Evolutionary conservation across 2,797 vertebrate genomes (phyloP), one percentile per base, ranked within the genome.

Genomic region (Amphiprion clarkii): DNA sequence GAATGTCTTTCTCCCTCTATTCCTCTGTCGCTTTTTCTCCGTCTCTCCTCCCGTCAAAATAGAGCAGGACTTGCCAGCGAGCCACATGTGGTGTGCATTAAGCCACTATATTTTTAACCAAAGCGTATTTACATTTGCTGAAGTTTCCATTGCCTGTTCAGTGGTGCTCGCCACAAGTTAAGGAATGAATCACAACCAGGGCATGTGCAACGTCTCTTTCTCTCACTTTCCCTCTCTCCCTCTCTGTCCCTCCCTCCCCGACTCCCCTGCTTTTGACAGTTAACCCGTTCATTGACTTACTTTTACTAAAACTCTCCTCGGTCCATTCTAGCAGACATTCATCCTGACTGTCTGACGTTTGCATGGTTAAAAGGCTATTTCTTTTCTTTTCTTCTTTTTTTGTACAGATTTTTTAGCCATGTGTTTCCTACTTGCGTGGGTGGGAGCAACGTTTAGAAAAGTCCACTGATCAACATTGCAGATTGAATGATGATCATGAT

Each of bases 41-140:
- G 82, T 81, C 80, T 88, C 87, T 88, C 82, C 90, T 91, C 91
- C 92, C 92, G 90, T 95, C 95, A 95, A 94, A 95, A 95, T 93
- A 95, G 86, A 93, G 88, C 79, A 33, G 59, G 67, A 74, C 79
- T 42, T 88, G 95, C 95, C 95, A 95, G 88, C 74, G 63, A 92
- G 81, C 89, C 92, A 95, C 95, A 96, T 95, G 95, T 96, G 95
- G 94, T 94, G 94, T 89, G 91, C 94, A 96, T 96, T 96, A 95
- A 92, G 89, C 88, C 88, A 87, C 93, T 95, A 94, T 95, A 96
- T 95, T 96, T 96, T 96, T 96, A 96, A 95, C 95, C 93, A 93
- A 91, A 95, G 93, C 89, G 71, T 95, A 95, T 96, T 95, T 96
- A 96, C 94, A 95, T 96, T 95, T 95, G 93, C 94, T 93, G 89